Conservation (phyloP, 1,140 invertebrate species). For the Pachyrhynchus sulphureomaculatus region DNA sequence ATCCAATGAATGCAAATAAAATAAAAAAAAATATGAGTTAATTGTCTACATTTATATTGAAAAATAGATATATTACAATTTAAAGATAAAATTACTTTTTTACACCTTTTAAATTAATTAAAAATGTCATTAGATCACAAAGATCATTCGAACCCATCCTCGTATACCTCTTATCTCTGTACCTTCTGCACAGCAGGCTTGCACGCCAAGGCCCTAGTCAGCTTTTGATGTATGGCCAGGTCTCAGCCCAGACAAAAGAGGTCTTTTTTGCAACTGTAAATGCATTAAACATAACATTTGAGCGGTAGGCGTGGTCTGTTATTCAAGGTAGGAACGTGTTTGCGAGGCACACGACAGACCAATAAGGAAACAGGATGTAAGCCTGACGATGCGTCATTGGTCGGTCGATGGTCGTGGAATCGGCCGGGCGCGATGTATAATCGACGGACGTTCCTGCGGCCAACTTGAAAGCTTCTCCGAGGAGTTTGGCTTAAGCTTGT, state of each 20-base stretch:
- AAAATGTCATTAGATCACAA: slow-evolving; percentile 2
- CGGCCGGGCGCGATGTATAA: slow-evolving; percentile 12
- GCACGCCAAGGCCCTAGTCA: slow-evolving; percentile 21
- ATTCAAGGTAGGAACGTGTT: slow-evolving; percentile 39
- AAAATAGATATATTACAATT: no score
- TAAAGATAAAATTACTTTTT: no score
- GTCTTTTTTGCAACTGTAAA: slow-evolving; percentile 41
- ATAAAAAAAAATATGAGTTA: no score
- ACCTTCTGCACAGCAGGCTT: slow-evolving; percentile 11
- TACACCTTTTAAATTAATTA: slow-evolving; percentile 19
- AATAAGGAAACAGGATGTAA: slow-evolving; percentile 23
- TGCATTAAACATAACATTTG: slow-evolving; percentile 45
- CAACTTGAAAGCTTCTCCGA: neutral
- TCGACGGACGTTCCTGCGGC: slow-evolving; percentile 14
- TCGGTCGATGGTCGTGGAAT: neutral
- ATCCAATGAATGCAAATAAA: no score
- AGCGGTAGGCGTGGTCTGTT: slow-evolving; percentile 34
- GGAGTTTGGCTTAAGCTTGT: no score
- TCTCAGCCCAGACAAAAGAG: slow-evolving; percentile 41
- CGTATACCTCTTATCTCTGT: slow-evolving; percentile 9
- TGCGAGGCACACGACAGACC: slow-evolving; percentile 25
- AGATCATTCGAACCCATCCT: slow-evolving; percentile 12
- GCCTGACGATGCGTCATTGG: slow-evolving; percentile 27
- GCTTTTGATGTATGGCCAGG: slow-evolving; percentile 36
- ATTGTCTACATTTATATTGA: no score